Conservation (phyloP, 1,140 invertebrate genomes). For the Drosophila tropicalis region DNA sequence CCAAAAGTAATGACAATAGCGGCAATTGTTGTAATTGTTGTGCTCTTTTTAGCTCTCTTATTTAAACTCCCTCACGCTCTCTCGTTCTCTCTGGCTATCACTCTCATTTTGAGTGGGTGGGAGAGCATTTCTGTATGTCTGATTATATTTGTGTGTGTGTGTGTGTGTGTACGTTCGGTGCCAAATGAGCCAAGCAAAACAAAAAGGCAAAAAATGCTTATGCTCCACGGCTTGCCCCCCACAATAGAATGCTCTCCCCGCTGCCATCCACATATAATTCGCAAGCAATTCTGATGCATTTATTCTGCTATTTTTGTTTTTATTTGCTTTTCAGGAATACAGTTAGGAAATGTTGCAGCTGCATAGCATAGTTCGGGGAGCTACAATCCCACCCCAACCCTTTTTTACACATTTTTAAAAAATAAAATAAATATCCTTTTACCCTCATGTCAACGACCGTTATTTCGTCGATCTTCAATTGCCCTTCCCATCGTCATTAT, state of each 20-base stretch:
- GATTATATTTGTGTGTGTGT: conserved; percentile 27
- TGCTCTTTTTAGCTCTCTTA: conserved; percentile 42
- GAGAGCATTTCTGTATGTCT: not conserved
- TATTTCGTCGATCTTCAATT: conserved; percentile 47
- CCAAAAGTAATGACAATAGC: conserved; percentile 80
- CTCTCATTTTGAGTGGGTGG: conserved; percentile 36
- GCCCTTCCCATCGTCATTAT: conserved; percentile 12
- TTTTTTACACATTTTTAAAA: conserved; percentile 56
- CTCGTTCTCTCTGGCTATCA: conserved; percentile 6
- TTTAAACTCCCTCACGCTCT: conserved; percentile 35
- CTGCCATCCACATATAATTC: conserved; percentile 42
- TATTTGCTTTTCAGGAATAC: conserved; percentile 21
- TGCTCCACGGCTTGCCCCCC: conserved; percentile 23
- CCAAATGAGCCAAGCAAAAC: conserved; percentile 77
- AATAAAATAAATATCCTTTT: conserved; percentile 29
- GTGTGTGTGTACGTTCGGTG: conserved; percentile 36
- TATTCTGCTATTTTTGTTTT: conserved; percentile 40
- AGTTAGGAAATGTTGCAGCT: conserved; percentile 23
- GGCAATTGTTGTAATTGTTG: conserved; percentile 64
- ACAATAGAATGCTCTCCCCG: conserved; percentile 38
- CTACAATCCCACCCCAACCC: conserved; percentile 7
- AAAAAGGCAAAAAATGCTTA: conserved; percentile 73
- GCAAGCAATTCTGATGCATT: conserved; percentile 51
- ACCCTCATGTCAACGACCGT: conserved; percentile 67
- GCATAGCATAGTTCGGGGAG: conserved; percentile 48